Evolutionary conservation across 1,140 invertebrate species (phyloP).

Genomic region (Theocolax elegans): DNA sequence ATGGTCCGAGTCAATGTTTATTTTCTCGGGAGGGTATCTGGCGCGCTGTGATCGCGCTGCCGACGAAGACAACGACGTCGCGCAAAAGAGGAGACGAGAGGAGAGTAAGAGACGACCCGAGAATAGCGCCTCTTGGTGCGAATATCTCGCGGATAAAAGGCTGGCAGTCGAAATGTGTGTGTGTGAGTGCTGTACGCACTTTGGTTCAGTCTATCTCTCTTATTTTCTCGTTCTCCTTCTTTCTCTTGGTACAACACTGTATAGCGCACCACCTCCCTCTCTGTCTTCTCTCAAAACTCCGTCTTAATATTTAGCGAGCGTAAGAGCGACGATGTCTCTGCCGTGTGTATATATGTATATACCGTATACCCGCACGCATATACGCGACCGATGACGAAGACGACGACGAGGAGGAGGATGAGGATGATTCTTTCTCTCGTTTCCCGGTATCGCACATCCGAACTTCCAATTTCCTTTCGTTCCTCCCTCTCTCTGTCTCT

Average conservation of each 20-base stretch:
- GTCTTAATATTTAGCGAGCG: no score
- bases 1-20: slow-evolving; percentile 13
- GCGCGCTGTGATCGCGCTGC: background rate
- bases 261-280: no score
- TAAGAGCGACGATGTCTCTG: no score
- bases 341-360: no score
- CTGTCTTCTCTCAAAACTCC: no score
- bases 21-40: slow-evolving; percentile 1
- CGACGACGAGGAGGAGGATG: no score
- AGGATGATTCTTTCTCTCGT: no score
- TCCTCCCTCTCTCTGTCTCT: background rate
- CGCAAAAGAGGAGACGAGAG: slow-evolving; percentile 6
- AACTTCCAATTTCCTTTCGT: no score
- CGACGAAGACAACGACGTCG: slow-evolving; percentile 10
- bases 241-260: no score
- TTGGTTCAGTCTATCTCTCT: slow-evolving; percentile 26
- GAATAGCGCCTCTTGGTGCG: slow-evolving; percentile 15
- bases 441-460: no score
- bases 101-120: background rate
- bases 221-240: background rate
- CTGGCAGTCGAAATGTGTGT: slow-evolving; percentile 30
- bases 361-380: no score
- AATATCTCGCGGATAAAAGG: slow-evolving; percentile 20
- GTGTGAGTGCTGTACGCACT: slow-evolving; percentile 34
- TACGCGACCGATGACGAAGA: no score